Evolutionary conservation across 2,797 vertebrate species (phyloP).

Genomic region (Cryptoprocta ferox): DNA sequence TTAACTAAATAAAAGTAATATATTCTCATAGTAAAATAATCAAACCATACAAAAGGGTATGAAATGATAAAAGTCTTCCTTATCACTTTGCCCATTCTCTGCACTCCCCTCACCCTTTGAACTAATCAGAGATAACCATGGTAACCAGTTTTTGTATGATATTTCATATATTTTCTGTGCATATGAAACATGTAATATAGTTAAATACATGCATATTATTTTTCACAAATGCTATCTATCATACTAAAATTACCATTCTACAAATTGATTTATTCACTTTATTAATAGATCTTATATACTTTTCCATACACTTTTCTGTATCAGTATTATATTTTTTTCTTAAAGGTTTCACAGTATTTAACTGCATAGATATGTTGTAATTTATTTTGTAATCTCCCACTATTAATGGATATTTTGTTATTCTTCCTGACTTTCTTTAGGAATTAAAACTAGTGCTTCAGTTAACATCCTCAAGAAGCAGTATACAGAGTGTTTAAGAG

Average conservation of each 20-base stretch:
- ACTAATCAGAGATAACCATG: neutral
- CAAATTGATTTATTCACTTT: neutral
- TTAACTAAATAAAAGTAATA: neutral
- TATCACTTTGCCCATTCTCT: neutral
- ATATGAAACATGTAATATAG: neutral
- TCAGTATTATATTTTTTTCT: neutral
- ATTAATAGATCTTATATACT: neutral
- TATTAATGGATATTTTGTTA: neutral
- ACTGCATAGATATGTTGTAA: neutral
- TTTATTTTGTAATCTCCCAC: neutral
- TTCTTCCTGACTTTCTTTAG: neutral
- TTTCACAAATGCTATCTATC: neutral
- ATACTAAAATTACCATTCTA: neutral
- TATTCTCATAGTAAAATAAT: neutral
- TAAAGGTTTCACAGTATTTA: neutral
- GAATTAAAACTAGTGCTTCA: neutral
- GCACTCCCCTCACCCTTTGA: neutral
- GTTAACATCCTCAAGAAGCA: conserved; percentile 15
- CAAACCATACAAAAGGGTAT: neutral
- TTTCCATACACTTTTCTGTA: neutral
- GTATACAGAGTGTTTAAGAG: neutral
- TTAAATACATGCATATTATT: neutral
- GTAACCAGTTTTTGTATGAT: neutral
- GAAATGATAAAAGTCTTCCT: conserved; percentile 1
- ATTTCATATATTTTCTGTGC: neutral